Evolutionary conservation across 2,888 invertebrate genomes (phyloP).

Genomic region (Saturnia pavonia): DNA sequence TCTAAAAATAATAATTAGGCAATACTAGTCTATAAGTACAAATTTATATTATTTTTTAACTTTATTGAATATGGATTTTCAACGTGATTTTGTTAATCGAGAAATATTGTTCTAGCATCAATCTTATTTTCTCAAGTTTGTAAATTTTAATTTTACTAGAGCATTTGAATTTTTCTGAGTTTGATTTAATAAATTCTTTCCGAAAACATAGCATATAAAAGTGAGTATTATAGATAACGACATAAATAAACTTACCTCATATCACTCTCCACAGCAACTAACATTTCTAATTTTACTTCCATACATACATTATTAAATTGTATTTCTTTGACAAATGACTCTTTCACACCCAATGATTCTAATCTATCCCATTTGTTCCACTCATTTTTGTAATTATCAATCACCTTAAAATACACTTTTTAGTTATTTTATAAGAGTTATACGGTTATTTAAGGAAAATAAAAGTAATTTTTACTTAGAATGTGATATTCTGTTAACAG

Average conservation of each 20-base stretch:
- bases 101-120: not conserved
- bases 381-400: conserved; percentile 44
- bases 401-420: conserved; percentile 37
- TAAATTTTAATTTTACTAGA: not conserved
- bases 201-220: not conserved
- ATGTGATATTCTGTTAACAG: not conserved
- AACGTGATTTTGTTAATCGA: no score
- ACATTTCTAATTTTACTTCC: conserved; percentile 49
- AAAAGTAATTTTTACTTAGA: not conserved
- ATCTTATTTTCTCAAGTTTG: not conserved
- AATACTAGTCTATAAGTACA: not conserved
- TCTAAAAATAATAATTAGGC: conserved; percentile 32
- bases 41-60: not conserved
- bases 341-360: conserved; percentile 48
- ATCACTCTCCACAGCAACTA: conserved; percentile 45
- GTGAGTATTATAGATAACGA: not conserved
- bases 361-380: conserved; percentile 54
- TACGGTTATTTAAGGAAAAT: not conserved
- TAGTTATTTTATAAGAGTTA: not conserved
- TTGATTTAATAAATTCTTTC: not conserved
- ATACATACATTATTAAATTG: conserved; percentile 44
- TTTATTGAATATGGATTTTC: not conserved
- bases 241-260: conserved; percentile 47
- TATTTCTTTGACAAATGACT: conserved; percentile 42
- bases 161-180: not conserved